Percentiles rank a stretch among this genome's conserved stretches.
phyloP scores from a whole-genome alignment of 1,140 invertebrate genomes.

The Tenebrio molitor region DNA sequence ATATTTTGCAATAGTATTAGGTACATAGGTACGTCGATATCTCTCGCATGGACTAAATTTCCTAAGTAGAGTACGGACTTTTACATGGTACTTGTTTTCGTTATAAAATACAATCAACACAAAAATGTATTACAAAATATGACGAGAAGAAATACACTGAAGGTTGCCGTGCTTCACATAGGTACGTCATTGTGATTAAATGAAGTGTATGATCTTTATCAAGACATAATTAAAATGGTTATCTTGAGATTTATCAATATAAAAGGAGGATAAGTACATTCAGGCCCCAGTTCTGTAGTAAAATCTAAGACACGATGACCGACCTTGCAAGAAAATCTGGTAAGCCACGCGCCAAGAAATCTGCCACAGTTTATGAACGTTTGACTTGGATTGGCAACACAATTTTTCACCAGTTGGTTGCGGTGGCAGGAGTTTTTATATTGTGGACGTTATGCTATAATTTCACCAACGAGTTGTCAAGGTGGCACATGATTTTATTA shows the following conservation, averaged over 20 bases:
- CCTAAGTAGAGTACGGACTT: no score
- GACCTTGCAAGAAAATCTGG: background rate
- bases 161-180: no score
- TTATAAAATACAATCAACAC: no score
- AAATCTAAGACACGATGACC: background rate
- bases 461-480: constrained; percentile 16
- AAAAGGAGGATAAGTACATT: background rate
- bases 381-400: constrained; percentile 34
- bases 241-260: background rate
- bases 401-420: constrained; percentile 35
- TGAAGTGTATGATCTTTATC: constrained; percentile 13
- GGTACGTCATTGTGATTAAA: background rate
- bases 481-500: constrained; percentile 31
- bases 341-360: background rate
- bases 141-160: no score
- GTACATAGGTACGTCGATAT: no score
- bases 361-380: background rate
- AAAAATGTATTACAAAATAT: no score
- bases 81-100: no score
- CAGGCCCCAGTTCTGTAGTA: background rate
- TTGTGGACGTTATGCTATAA: constrained; percentile 22
- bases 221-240: constrained; percentile 30
- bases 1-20: no score
- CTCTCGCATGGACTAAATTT: no score
- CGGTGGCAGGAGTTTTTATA: constrained; percentile 9